A percentile compares a stretch with the other conserved stretches of the same genome.
These are phyloP conservation scores for Knipowitschia caucasica DNA, from an alignment of 2,797 vertebrate species.

Conservation along the genomic window DNA sequence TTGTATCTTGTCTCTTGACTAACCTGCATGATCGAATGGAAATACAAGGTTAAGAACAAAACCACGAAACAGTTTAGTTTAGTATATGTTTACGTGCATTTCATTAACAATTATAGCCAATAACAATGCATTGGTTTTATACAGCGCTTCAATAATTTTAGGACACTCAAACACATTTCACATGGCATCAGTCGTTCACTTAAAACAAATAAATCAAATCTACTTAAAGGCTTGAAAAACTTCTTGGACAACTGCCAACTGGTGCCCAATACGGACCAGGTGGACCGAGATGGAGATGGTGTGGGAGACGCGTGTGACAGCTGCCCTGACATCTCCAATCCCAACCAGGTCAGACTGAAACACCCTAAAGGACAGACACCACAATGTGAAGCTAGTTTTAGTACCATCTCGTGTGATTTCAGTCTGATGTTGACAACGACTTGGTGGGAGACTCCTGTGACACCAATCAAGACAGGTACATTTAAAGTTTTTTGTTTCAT, in stretches of 20 bases:
- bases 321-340: slow-evolving; percentile 93
- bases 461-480: slow-evolving; percentile 98
- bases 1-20: too few relatives aligned
- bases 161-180: too few relatives aligned
- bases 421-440: slow-evolving; percentile 96
- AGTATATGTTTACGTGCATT: too few relatives aligned
- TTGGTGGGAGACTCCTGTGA: slow-evolving; percentile 97
- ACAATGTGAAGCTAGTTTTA: not conserved
- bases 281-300: slow-evolving; percentile 88
- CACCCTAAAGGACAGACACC: not conserved
- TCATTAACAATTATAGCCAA: too few relatives aligned
- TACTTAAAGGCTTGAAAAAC: slow-evolving; percentile 85
- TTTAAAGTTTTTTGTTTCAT: not conserved
- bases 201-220: too few relatives aligned
- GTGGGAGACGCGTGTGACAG: slow-evolving; percentile 97
- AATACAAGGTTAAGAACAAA: too few relatives aligned
- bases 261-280: slow-evolving; percentile 86
- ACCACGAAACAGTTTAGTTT: too few relatives aligned
- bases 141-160: too few relatives aligned
- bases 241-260: slow-evolving; percentile 93
- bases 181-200: too few relatives aligned
- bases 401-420: slow-evolving; percentile 45
- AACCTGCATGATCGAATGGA: too few relatives aligned
- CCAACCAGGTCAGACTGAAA: slow-evolving; percentile 87
- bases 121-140: too few relatives aligned